A percentile compares a stretch with the other conserved stretches of the same genome.
Evolutionary conservation across 2,888 invertebrate genomes (phyloP).

Genomic region (Lepeophtheirus nordmannii): DNA sequence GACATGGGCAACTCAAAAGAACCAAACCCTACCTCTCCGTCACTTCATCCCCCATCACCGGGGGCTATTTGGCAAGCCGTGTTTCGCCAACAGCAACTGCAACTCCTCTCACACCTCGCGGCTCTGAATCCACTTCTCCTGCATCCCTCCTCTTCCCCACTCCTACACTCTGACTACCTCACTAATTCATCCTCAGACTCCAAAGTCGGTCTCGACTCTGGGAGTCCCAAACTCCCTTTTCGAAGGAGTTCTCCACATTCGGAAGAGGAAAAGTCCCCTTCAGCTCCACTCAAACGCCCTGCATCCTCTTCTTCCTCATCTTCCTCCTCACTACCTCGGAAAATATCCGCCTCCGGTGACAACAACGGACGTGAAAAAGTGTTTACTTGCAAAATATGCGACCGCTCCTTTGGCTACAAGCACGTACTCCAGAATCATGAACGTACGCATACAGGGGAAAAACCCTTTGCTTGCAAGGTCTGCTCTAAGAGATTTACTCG

Average conservation of each 20-base stretch:
- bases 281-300: too few relatives aligned
- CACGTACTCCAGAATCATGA: slow-evolving; percentile 88
- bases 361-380: slow-evolving; percentile 47
- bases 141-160: too few relatives aligned
- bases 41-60: too few relatives aligned
- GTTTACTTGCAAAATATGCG: slow-evolving; percentile 74
- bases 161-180: too few relatives aligned
- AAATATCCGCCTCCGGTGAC: neutral
- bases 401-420: slow-evolving; percentile 78
- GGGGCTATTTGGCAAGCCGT: neutral
- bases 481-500: slow-evolving; percentile 82
- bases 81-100: neutral
- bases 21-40: too few relatives aligned
- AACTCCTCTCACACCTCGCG: neutral
- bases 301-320: neutral
- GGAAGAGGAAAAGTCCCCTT: too few relatives aligned
- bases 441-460: slow-evolving; percentile 83
- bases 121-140: neutral
- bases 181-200: too few relatives aligned
- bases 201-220: too few relatives aligned
- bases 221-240: too few relatives aligned
- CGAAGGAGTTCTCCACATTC: too few relatives aligned
- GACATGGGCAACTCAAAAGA: too few relatives aligned
- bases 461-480: slow-evolving; percentile 78
- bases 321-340: neutral